Evolutionary conservation across 1,140 invertebrate species (phyloP).

Genomic region (Drosophila fuyamai): DNA sequence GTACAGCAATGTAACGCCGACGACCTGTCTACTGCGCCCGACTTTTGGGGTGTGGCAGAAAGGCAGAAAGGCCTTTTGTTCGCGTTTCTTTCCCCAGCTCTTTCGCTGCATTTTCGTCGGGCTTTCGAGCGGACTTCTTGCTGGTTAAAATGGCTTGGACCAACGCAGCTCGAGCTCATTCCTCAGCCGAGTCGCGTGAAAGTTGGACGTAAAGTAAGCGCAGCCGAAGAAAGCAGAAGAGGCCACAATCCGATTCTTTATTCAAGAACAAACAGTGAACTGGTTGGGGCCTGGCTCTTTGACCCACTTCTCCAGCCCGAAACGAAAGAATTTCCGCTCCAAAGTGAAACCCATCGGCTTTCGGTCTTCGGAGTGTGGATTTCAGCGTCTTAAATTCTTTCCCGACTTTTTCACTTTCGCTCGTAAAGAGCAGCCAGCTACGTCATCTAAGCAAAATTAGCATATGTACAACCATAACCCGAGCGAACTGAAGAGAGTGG

Average conservation of each 20-base stretch:
- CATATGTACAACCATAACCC: conserved; percentile 35
- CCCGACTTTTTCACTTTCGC: conserved; percentile 65
- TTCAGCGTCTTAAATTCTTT: conserved; percentile 42
- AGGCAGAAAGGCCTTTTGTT: conserved; percentile 45
- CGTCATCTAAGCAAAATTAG: conserved; percentile 68
- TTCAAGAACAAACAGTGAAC: conserved; percentile 66
- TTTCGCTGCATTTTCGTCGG: conserved; percentile 45
- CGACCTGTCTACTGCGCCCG: conserved; percentile 32
- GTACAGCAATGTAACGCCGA: conserved; percentile 15
- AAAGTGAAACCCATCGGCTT: conserved; percentile 43
- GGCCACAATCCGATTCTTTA: conserved; percentile 52
- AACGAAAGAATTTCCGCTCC: conserved; percentile 61
- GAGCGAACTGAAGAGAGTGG: conserved; percentile 5
- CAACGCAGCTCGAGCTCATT: conserved; percentile 76
- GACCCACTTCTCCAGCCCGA: conserved; percentile 60
- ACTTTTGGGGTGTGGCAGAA: conserved; percentile 43
- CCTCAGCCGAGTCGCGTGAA: conserved; percentile 79
- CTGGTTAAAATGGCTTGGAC: conserved; percentile 82
- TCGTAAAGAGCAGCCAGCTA: conserved; percentile 33
- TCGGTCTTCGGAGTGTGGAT: not conserved
- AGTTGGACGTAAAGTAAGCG: conserved; percentile 81
- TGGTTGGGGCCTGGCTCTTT: conserved; percentile 55
- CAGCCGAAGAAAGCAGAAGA: conserved; percentile 50
- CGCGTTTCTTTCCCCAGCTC: conserved; percentile 39
- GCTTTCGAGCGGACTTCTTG: conserved; percentile 60